These are phyloP conservation scores for Ornithoptera priamus DNA, from an alignment of 2,888 invertebrate genomes.

Conservation along the genomic window DNA sequence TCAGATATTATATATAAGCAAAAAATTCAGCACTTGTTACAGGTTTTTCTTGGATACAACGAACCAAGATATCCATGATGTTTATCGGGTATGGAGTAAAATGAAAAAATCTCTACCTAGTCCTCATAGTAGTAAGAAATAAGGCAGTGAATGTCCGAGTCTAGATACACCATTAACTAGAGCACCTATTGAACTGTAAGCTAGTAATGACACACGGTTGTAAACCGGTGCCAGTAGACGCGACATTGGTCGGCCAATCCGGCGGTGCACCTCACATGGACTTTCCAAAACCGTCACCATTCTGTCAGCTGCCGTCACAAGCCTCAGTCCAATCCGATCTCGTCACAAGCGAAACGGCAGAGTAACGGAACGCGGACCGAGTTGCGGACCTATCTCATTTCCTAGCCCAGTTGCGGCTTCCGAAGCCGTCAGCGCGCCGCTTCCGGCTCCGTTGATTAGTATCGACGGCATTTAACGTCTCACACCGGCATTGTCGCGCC, in stretches of 20 bases:
- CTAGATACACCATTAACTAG: too few relatives aligned
- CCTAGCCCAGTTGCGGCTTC: conserved; percentile 78
- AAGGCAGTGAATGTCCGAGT: too few relatives aligned
- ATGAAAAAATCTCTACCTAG: too few relatives aligned
- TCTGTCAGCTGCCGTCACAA: conserved; percentile 28
- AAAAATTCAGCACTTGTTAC: neutral
- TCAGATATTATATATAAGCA: conserved; percentile 31
- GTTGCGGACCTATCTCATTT: conserved; percentile 78
- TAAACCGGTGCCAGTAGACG: too few relatives aligned
- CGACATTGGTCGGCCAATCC: too few relatives aligned
- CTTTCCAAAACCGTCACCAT: too few relatives aligned
- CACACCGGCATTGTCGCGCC: conserved; percentile 61
- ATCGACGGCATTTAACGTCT: conserved; percentile 74
- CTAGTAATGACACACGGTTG: too few relatives aligned
- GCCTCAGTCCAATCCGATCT: conserved; percentile 59
- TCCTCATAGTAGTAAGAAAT: too few relatives aligned
- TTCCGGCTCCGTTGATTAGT: conserved; percentile 78
- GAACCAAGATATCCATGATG: too few relatives aligned
- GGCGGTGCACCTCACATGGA: too few relatives aligned
- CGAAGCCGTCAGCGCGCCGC: conserved; percentile 69
- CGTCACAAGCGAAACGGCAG: conserved; percentile 46
- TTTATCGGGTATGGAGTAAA: too few relatives aligned
- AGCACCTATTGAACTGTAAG: too few relatives aligned
- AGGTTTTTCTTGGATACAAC: neutral
- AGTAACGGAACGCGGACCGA: conserved; percentile 52